phyloP scores from a whole-genome alignment of 1,140 invertebrate species.

The Bombyx mandarina region DNA sequence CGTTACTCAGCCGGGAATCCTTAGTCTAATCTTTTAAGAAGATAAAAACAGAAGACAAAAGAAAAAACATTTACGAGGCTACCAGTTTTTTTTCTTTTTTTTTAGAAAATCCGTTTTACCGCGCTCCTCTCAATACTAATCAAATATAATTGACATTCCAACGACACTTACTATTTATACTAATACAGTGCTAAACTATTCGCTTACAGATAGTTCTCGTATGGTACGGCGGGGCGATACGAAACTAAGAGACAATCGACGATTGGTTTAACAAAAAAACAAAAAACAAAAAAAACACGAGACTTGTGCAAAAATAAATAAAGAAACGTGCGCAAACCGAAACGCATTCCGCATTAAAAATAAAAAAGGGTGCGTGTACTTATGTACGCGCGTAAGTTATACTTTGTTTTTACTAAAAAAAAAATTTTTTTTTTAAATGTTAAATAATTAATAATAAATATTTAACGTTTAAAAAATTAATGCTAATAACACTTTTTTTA shows the following conservation, averaged over 20 bases:
- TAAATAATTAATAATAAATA: no score
- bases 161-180: constrained; percentile 64
- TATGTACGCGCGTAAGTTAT: no score
- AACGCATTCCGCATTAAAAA: no score
- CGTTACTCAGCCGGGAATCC: background rate
- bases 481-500: no score
- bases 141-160: constrained; percentile 69
- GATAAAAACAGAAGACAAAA: background rate
- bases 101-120: constrained; percentile 55
- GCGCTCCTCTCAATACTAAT: constrained; percentile 54
- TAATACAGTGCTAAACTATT: constrained; percentile 59
- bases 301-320: constrained; percentile 29
- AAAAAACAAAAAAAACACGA: background rate
- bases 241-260: no score
- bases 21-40: constrained; percentile 2
- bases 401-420: no score
- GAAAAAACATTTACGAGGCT: no score
- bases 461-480: no score
- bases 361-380: no score
- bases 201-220: constrained; percentile 43
- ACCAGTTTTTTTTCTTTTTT: background rate
- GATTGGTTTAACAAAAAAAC: no score
- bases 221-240: no score
- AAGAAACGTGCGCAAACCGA: constrained; percentile 47
- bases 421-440: no score